These are phyloP conservation scores for Protonibea diacanthus DNA, from an alignment of 2,797 vertebrate genomes.

Conservation along the genomic window DNA sequence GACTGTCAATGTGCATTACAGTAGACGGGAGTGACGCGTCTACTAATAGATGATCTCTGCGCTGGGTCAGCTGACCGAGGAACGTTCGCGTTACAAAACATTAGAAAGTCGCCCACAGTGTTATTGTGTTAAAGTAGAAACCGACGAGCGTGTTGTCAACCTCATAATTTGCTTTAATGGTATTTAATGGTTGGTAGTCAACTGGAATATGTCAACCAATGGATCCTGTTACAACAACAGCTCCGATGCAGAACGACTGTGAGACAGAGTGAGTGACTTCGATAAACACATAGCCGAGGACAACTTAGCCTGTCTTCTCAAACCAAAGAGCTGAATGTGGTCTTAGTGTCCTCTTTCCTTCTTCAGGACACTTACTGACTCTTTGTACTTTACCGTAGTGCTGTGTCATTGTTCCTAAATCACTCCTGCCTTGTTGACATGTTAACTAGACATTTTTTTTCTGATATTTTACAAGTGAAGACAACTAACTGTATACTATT, in stretches of 20 bases:
- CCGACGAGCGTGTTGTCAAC: accelerated
- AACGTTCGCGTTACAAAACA: constrained; percentile 72
- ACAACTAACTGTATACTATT: neutral
- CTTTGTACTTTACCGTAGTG: neutral
- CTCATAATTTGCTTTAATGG: neutral
- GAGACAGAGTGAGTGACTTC: constrained; percentile 81
- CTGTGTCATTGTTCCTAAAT: neutral
- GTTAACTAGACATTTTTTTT: neutral
- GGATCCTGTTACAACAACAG: constrained; percentile 57
- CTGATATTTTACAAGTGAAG: no score
- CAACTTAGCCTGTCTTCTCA: constrained; percentile 4
- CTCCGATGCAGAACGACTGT: constrained; percentile 76
- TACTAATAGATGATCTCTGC: constrained; percentile 38
- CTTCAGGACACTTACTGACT: neutral
- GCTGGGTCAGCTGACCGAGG: constrained; percentile 51
- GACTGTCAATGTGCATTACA: neutral
- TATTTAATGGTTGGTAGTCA: neutral
- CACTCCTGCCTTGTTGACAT: neutral
- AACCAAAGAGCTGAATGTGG: accelerated
- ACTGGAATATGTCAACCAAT: constrained; percentile 64
- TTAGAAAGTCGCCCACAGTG: neutral
- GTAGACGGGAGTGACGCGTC: neutral
- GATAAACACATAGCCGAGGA: neutral
- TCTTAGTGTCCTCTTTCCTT: neutral
- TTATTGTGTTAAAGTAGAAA: neutral